Evolutionary conservation across 2,113 vertebrate genomes (phyloP).

Genomic region (Sander vitreus): DNA sequence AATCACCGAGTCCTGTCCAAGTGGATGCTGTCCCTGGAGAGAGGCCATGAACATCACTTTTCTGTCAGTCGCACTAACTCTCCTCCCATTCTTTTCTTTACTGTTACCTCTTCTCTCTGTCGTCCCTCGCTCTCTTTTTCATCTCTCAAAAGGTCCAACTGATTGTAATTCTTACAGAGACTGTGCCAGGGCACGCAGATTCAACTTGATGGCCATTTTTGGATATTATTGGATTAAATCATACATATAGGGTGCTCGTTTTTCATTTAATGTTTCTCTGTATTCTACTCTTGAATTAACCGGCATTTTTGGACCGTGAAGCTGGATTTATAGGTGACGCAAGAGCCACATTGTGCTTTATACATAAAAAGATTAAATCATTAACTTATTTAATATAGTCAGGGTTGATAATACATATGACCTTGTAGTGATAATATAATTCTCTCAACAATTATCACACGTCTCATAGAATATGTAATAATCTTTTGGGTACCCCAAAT

Average conservation of each 20-base stretch:
- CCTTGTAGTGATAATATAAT: too few relatives aligned
- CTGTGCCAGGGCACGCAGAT: neutral
- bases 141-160: neutral
- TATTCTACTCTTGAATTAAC: neutral
- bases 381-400: too few relatives aligned
- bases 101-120: constrained; percentile 5
- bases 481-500: neutral
- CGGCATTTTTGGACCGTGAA: neutral
- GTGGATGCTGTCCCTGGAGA: constrained; percentile 59
- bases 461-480: neutral
- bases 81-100: neutral
- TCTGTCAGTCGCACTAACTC: constrained; percentile 22
- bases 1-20: constrained; percentile 67
- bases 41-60: constrained; percentile 64
- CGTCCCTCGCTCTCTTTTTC: constrained; percentile 6
- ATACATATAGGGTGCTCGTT: neutral
- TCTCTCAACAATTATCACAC: too few relatives aligned
- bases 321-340: neutral
- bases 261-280: neutral
- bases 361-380: too few relatives aligned
- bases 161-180: neutral
- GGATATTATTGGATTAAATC: neutral
- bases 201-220: neutral
- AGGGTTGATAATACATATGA: too few relatives aligned
- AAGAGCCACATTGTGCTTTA: neutral